Base-by-base conservation (phyloP, 2,113 vertebrate species). In the Coptodon bakossiorum region DNA sequence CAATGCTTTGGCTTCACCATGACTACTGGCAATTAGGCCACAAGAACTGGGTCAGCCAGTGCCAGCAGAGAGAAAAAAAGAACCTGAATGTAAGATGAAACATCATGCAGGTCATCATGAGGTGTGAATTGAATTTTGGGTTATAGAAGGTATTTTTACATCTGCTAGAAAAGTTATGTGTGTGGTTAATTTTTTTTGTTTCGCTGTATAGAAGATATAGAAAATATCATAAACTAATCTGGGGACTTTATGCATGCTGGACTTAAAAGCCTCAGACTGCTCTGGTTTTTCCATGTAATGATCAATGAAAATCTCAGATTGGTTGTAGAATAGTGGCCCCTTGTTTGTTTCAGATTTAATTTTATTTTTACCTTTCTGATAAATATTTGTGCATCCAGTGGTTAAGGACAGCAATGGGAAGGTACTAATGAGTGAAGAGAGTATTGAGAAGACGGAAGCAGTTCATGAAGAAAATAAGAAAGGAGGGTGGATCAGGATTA, bases 21-120 rank as follows among this genome's bases (percentile, higher is more conserved):
- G 90, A 82, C 89, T 81, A 94, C 84, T 31, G 29, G 81, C 84
- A 90, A 82, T 40, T 73, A 79, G 91, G 90, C 80, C 86, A 59
- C 84, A 86, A 87, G 91, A 95, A 94, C 86, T 94, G 82, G 92
- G 88, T 94, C 93, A 94, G 59, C 86, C 56, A 43, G 59, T 79
- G 79, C 24, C 80, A 85, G 36, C 80, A 84, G 61, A 85, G 84
- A 53, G 24, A 63, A 9, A 22, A 22, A 76, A 80, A 68, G 5
- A 34, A 17, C 14, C 14, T 48, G 24, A 17, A 48, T 76, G 14
- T 76, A 29, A 76, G 68, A 48, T 57, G 53, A 80, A 81, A 38
- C 9, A 56, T 40, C 34, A 81, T 40, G 22, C 14, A 57, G n/a
- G 9, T 19, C 34, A 5, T 14, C 53, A 24, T 57, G 53, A 8